Evolutionary conservation across 1,140 invertebrate species (phyloP).

Genomic region (Maconellicoccus hirsutus): DNA sequence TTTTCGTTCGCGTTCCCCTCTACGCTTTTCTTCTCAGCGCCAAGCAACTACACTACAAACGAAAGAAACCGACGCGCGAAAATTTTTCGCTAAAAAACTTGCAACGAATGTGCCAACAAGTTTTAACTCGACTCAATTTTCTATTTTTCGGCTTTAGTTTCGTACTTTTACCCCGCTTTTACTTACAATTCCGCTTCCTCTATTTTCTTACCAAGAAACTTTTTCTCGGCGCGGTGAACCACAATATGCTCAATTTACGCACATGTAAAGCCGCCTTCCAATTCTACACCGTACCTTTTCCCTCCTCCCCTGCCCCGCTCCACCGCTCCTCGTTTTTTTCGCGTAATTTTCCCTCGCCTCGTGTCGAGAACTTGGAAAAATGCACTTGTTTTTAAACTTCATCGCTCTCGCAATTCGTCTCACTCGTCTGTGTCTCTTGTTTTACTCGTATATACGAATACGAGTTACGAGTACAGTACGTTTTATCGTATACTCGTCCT

Average conservation of each 20-base stretch:
- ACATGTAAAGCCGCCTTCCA: neutral
- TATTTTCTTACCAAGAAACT: neutral
- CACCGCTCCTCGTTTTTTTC: neutral
- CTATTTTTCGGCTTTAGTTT: neutral
- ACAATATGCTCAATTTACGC: slow-evolving; percentile 8
- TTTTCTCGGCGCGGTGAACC: neutral
- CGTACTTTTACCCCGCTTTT: too few relatives aligned
- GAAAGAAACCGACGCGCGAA: neutral
- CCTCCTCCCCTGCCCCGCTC: too few relatives aligned
- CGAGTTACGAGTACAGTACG: too few relatives aligned
- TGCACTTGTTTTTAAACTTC: neutral
- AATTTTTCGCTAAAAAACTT: slow-evolving; percentile 10
- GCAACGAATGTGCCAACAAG: neutral
- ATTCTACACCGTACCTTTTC: neutral
- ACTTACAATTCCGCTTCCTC: neutral
- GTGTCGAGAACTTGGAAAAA: neutral
- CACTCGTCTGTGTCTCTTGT: too few relatives aligned
- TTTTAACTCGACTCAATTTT: slow-evolving; percentile 1
- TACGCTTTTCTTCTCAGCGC: neutral
- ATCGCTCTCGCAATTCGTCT: neutral
- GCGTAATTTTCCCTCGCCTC: neutral
- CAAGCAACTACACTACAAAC: neutral
- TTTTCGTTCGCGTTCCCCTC: too few relatives aligned
- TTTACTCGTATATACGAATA: too few relatives aligned
- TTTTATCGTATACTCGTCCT: too few relatives aligned